Evolutionary conservation across 2,113 vertebrate genomes (phyloP), one percentile per base, ranked within the genome.

Genomic region (Ploceus nigricollis): DNA sequence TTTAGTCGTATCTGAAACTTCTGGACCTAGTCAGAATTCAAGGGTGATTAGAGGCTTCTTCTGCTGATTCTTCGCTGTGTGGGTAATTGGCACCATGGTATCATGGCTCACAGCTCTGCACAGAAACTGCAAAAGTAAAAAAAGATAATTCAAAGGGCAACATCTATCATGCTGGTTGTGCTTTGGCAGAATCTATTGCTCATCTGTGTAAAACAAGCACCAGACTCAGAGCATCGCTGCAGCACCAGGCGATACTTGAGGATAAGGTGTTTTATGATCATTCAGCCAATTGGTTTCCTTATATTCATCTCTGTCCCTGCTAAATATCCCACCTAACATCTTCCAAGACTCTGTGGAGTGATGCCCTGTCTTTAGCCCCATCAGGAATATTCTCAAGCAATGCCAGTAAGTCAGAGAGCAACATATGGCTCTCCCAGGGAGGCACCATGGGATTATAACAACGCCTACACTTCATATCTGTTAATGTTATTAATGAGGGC

Each of bases 191-290:
- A 27, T 30, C 35, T 65, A n/a, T 44, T 63, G 39, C 51, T 71
- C 14, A 2, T 53, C 65, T 75, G 61, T 71, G 30, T 13, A 54
- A 39, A 78, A 75, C 8, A 42, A 81, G 35, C 19, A 28, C 16
- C 2, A 5, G 3, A 6, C 35, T 45, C 54, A 30, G 23, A 56
- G 25, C 2, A 0, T 20, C 0, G 5, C 51, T 42, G 56, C 56
- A 80, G 37, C 53, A 71, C 16, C 23, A 37, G 30, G 39, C 3
- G 5, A 42, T 39, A 40, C 19, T 7, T 66, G 40, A 84, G 44
- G 37, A 60, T 63, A 69, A 72, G 13, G 24, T 1, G 1, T 9
- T 92, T 80, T 37, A 47, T 25, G 63, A 80, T n/a, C 45, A 54
- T 4, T 27, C 57, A 40, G 7, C 10, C 6, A n/a, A 17, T 12